Conservation (phyloP, 2,113 vertebrate species). For the Zosterops lateralis region DNA sequence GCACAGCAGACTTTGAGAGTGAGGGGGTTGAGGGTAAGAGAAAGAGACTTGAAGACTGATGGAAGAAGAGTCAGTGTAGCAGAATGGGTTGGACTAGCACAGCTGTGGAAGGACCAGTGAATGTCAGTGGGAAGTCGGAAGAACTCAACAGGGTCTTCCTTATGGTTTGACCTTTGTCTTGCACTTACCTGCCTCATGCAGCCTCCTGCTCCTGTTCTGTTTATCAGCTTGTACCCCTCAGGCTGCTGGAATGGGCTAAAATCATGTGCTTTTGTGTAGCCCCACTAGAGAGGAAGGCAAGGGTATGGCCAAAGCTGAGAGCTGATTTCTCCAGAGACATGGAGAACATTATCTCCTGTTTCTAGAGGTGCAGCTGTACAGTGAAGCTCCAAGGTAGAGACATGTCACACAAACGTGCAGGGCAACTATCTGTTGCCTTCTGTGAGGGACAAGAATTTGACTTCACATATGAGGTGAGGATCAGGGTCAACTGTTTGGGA, state of each 20-base stretch:
- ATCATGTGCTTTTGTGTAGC: background rate
- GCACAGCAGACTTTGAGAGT: background rate
- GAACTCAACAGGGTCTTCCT: background rate
- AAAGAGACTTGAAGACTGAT: background rate
- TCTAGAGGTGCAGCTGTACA: background rate
- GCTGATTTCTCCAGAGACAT: background rate
- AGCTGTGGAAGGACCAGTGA: background rate
- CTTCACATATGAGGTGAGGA: background rate
- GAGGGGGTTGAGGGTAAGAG: background rate
- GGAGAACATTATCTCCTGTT: background rate
- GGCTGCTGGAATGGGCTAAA: background rate
- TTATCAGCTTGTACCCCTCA: background rate
- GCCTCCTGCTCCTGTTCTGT: background rate
- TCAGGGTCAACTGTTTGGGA: background rate
- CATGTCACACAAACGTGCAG: background rate
- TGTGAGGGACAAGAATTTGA: background rate
- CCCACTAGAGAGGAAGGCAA: background rate
- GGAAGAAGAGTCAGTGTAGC: background rate
- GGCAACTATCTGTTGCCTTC: background rate
- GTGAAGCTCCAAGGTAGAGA: background rate
- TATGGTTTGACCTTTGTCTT: background rate
- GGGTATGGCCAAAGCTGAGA: background rate
- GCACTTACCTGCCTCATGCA: background rate
- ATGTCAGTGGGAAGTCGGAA: background rate
- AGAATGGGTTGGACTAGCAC: background rate